Evolutionary conservation across 2,888 invertebrate genomes (phyloP).

Genomic region (Chrysolina americana): DNA sequence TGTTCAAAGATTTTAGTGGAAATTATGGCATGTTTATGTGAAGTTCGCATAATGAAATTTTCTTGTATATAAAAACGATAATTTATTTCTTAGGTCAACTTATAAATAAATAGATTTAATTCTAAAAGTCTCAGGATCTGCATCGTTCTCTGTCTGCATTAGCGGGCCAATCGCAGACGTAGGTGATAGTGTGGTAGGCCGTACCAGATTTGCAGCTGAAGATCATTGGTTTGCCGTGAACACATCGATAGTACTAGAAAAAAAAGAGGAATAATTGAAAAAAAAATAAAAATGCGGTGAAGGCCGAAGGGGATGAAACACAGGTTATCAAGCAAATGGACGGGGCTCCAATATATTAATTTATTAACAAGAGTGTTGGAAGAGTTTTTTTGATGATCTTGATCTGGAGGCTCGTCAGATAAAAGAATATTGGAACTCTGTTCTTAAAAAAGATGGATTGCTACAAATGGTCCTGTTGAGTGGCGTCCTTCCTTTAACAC

Average conservation of each 20-base stretch:
- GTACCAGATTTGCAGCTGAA: slow-evolving; percentile 83
- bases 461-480: too few relatives aligned
- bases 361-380: too few relatives aligned
- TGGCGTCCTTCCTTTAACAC: too few relatives aligned
- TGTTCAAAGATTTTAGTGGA: too few relatives aligned
- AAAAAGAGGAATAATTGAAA: slow-evolving; percentile 51
- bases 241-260: slow-evolving; percentile 87
- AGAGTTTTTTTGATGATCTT: too few relatives aligned
- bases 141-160: slow-evolving; percentile 79
- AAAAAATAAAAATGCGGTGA: neutral
- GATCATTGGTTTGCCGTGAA: slow-evolving; percentile 81
- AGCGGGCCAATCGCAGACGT: slow-evolving; percentile 87
- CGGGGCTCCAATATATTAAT: too few relatives aligned
- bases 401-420: too few relatives aligned
- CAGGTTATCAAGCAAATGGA: too few relatives aligned
- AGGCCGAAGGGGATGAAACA: neutral
- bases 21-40: too few relatives aligned
- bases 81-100: neutral
- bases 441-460: too few relatives aligned
- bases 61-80: neutral
- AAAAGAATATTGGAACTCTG: too few relatives aligned
- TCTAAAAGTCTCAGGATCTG: slow-evolving; percentile 43
- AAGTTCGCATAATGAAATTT: neutral
- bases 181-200: slow-evolving; percentile 79
- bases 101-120: slow-evolving; percentile 15